Evolutionary conservation across 2,888 invertebrate species (phyloP).

Genomic region (Tetheella fluctuosa): DNA sequence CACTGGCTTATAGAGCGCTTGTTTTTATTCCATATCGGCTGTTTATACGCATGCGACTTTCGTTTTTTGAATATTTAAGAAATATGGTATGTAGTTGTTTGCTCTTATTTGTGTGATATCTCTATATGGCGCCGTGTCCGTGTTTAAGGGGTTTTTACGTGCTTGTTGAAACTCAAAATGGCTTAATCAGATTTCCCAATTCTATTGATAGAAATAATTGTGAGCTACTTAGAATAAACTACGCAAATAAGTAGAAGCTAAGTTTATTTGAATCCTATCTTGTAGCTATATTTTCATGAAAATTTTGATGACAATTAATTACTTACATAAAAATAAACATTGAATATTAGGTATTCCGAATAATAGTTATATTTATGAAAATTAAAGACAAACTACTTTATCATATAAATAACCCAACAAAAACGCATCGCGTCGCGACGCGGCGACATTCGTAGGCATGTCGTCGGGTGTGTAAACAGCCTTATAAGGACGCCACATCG

Average conservation of each 20-base stretch:
- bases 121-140: slow-evolving; percentile 16
- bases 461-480: slow-evolving; percentile 45
- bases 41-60: slow-evolving; percentile 46
- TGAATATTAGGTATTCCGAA: too few species aligned
- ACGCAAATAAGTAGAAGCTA: background rate
- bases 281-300: background rate
- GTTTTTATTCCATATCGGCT: slow-evolving; percentile 66
- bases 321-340: too few species aligned
- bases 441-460: background rate
- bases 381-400: too few species aligned
- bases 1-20: slow-evolving; percentile 38
- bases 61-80: slow-evolving; percentile 9
- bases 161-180: background rate
- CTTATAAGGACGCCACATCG: slow-evolving; percentile 56
- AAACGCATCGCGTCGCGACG: background rate
- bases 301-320: background rate
- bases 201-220: background rate
- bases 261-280: too few species aligned
- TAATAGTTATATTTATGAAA: too few species aligned
- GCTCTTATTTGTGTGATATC: slow-evolving; percentile 9
- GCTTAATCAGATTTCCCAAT: background rate
- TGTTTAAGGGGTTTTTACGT: background rate
- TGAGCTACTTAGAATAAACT: background rate
- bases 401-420: too few species aligned
- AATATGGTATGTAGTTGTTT: background rate